Evolutionary conservation across 2,888 invertebrate species (phyloP).

Genomic region (Trichopria drosophilae): DNA sequence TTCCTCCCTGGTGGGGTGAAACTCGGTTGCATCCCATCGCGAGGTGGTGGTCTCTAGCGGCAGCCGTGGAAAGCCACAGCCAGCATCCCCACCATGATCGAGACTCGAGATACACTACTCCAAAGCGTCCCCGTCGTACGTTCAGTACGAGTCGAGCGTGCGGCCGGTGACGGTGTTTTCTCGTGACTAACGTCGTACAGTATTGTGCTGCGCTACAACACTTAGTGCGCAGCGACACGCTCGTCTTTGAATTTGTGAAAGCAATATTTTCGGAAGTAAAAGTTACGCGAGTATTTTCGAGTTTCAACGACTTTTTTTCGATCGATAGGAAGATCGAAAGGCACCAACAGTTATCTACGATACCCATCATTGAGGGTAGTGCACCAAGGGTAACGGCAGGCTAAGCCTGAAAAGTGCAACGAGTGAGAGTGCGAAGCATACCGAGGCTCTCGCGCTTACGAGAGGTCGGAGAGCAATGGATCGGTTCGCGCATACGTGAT

Average conservation of each 20-base stretch:
- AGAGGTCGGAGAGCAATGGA: constrained; percentile 19
- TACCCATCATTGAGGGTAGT: too few species aligned
- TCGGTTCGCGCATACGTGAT: constrained; percentile 24
- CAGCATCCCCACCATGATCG: constrained; percentile 8
- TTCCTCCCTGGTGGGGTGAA: background rate
- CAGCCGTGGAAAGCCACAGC: background rate
- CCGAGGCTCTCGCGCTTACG: background rate
- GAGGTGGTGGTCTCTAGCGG: constrained; percentile 30
- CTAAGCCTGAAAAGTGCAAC: background rate
- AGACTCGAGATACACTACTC: constrained; percentile 32
- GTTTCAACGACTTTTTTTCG: background rate
- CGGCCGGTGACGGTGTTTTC: constrained; percentile 27
- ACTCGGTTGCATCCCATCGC: constrained; percentile 8
- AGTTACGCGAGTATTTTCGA: background rate
- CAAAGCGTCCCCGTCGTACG: constrained; percentile 28
- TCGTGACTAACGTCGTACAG: constrained; percentile 4
- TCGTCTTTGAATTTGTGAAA: constrained; percentile 14
- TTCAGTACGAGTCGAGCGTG: constrained; percentile 40
- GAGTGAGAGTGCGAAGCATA: background rate
- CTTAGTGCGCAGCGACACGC: constrained; percentile 8
- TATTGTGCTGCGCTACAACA: background rate
- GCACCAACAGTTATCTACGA: too few species aligned
- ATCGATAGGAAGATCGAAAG: too few species aligned
- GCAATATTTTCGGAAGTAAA: background rate
- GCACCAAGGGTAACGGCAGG: background rate